Percentiles rank a stretch among this genome's conserved stretches.
These are phyloP conservation scores for Nothoprocta pentlandii DNA, from an alignment of 2,113 vertebrate genomes.

Conservation along the genomic window DNA sequence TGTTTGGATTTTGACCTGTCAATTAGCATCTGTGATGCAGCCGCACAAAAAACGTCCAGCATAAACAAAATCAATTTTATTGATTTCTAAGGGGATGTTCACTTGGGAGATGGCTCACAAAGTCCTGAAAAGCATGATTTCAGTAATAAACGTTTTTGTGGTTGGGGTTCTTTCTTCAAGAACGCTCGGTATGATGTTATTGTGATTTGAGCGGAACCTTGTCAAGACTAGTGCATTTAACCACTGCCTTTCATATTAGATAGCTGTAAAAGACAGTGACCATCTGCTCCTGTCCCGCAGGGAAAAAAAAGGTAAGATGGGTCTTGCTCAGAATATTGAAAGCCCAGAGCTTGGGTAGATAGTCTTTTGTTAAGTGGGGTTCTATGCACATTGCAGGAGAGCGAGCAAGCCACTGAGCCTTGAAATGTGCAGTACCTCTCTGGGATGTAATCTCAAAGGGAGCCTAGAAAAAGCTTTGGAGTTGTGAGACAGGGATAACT, in stretches of 20 bases:
- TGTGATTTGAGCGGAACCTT: background rate
- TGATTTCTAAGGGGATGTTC: slow-evolving; percentile 30
- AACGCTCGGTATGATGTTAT: background rate
- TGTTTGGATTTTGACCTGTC: background rate
- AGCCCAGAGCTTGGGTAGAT: background rate
- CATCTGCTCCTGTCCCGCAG: background rate
- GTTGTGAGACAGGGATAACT: background rate
- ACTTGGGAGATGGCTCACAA: background rate
- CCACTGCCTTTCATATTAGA: background rate
- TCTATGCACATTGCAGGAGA: background rate
- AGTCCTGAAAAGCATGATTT: background rate
- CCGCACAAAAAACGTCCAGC: background rate
- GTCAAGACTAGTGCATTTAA: background rate
- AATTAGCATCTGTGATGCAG: background rate
- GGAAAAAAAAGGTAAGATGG: background rate
- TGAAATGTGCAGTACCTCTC: background rate
- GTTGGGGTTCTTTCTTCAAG: background rate
- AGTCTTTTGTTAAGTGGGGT: background rate
- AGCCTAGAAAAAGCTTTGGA: background rate
- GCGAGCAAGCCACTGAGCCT: background rate
- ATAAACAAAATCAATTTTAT: slow-evolving; percentile 46
- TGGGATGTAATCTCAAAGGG: background rate
- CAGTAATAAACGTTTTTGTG: background rate
- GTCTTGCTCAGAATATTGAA: background rate
- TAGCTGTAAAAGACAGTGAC: background rate